phyloP scores from a whole-genome alignment of 2,113 vertebrate species.

The Daboia siamensis region DNA sequence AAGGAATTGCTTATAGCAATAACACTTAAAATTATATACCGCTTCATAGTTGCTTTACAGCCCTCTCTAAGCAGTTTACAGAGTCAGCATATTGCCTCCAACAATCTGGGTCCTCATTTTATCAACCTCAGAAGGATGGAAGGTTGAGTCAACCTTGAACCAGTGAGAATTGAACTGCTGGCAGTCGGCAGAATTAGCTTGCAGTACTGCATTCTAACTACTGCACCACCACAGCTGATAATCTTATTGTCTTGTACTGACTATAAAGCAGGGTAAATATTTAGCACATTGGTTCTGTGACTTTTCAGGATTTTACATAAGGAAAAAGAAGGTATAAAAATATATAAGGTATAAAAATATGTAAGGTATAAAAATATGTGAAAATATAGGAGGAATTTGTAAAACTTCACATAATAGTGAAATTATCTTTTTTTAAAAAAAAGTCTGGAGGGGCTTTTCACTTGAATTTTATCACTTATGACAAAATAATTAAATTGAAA shows the following conservation, averaged over 20 bases:
- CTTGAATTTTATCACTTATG: neutral
- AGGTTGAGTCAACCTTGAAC: too few relatives aligned
- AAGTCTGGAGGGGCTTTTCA: neutral
- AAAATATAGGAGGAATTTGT: neutral
- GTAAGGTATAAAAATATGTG: neutral
- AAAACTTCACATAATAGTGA: neutral
- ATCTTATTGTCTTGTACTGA: neutral
- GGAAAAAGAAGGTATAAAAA: neutral
- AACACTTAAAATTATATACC: too few relatives aligned
- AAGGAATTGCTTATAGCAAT: neutral
- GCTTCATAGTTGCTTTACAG: too few relatives aligned
- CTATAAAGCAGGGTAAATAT: neutral
- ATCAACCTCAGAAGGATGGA: too few relatives aligned
- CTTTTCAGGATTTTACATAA: neutral
- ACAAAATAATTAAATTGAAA: neutral
- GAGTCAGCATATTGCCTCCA: too few relatives aligned
- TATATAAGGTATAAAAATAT: neutral
- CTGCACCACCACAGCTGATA: too few relatives aligned
- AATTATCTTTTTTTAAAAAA: neutral
- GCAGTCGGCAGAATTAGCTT: too few relatives aligned
- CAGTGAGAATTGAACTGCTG: too few relatives aligned
- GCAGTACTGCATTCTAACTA: too few relatives aligned
- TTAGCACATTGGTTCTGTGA: neutral
- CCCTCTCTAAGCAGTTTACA: too few relatives aligned
- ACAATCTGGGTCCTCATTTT: too few relatives aligned